Evolutionary conservation across 2,888 invertebrate genomes (phyloP).

Genomic region (Agonum fuliginosum): DNA sequence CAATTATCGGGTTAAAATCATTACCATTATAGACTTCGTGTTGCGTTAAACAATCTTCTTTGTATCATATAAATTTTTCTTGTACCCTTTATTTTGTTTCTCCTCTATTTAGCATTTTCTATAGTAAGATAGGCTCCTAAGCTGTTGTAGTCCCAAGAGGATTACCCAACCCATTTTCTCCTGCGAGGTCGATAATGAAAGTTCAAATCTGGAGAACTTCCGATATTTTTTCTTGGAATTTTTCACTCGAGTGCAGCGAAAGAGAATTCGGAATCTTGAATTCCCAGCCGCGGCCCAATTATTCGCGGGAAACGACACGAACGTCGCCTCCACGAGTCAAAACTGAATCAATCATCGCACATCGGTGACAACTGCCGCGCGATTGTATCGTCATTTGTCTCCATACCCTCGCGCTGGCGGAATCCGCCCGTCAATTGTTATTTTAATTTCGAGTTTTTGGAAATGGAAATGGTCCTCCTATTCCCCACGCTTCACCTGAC

Average conservation of each 20-base stretch:
- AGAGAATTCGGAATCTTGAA: slow-evolving; percentile 47
- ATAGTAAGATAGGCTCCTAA: slow-evolving; percentile 1
- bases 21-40: too few relatives aligned
- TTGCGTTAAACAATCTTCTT: too few relatives aligned
- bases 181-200: slow-evolving; percentile 41
- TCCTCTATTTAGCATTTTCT: slow-evolving; percentile 3
- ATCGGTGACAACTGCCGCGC: slow-evolving; percentile 48
- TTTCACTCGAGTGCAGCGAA: slow-evolving; percentile 30
- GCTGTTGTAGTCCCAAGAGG: slow-evolving; percentile 3
- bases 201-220: slow-evolving; percentile 27
- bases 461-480: too few relatives aligned
- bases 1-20: too few relatives aligned
- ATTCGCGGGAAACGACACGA: slow-evolving; percentile 48
- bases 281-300: slow-evolving; percentile 53
- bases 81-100: too few relatives aligned
- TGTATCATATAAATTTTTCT: too few relatives aligned
- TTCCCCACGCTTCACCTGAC: too few relatives aligned
- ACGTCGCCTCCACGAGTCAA: slow-evolving; percentile 17
- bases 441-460: slow-evolving; percentile 10
- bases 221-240: slow-evolving; percentile 33
- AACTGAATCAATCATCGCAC: slow-evolving; percentile 56
- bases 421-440: slow-evolving; percentile 14
- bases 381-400: slow-evolving; percentile 59
- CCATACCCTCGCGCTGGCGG: not conserved
- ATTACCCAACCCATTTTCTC: slow-evolving; percentile 14